Evolutionary conservation across 2,888 invertebrate species (phyloP), one percentile per base, ranked within the genome.

Genomic region (Callimorpha dominula): DNA sequence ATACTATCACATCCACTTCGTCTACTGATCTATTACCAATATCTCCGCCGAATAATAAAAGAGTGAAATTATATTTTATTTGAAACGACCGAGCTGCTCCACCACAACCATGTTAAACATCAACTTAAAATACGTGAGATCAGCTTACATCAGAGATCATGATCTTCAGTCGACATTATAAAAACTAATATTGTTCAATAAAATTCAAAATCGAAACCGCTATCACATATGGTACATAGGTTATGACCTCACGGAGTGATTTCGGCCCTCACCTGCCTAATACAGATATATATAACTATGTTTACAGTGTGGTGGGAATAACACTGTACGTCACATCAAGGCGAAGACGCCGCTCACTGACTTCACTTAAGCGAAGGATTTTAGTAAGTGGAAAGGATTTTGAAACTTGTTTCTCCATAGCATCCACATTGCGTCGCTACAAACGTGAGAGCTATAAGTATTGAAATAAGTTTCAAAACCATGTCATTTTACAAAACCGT

Each of bases 101-200:
- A 74, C 74, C 31, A 73, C 78, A 68, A 76, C 64, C 83, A 83
- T 83, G 83, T 86, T 82, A 81, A 80, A 87, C 83, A 84, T 86
- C 88, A 85, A 87, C 88, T 90, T 90, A 92, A 87, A 90, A 85
- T 91, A 91, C 85, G 85, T 94, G 94, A 94, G 94, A 94, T 94
- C 94, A 92, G 90, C 88, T 88, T 90, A 86, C 87, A 88, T 87
- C 87, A 88, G 94, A 94, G 94, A 94, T 94, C 94, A 92, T 86
- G 90, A 89, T 90, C 87, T 90, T 94, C 94, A 94, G 94, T 94
- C 93, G 87, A 89, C 78, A 84, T 85, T 80, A 75, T 81, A 82
- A 78, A 70, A 82, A 83, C 81, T 86, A 85, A 84, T 81, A 78
- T 81, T 74, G 73, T 78, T 70, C 68, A 72, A 74, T 79, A 78